Conservation (phyloP, 2,888 invertebrate species). For the Diarsia dahlii region DNA sequence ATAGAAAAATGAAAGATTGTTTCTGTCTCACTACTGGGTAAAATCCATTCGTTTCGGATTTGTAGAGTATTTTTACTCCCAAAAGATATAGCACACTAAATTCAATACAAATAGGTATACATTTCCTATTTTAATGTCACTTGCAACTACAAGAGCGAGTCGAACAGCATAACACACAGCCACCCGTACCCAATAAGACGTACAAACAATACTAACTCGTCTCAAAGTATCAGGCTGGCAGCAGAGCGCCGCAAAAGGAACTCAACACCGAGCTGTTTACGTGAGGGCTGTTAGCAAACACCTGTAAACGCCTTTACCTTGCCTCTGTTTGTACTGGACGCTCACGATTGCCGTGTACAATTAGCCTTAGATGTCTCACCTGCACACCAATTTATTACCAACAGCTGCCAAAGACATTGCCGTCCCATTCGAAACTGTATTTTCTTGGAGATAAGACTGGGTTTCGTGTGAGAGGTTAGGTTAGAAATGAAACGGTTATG, state of each 20-base stretch:
- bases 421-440: constrained; percentile 45
- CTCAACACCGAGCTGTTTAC: constrained; percentile 85
- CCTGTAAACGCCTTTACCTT: constrained; percentile 83
- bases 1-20: background rate
- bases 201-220: constrained; percentile 62
- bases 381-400: constrained; percentile 73
- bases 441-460: constrained; percentile 7
- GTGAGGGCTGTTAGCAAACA: constrained; percentile 88
- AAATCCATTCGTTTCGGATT: too few species aligned
- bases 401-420: constrained; percentile 20
- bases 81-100: background rate
- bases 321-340: constrained; percentile 84
- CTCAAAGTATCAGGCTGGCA: constrained; percentile 57
- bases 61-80: background rate
- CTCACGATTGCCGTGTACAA: constrained; percentile 86
- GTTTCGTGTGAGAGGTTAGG: background rate
- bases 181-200: constrained; percentile 39
- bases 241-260: constrained; percentile 76
- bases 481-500: constrained; percentile 49
- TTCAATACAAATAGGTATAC: background rate
- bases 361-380: constrained; percentile 85
- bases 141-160: background rate
- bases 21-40: too few species aligned
- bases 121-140: background rate
- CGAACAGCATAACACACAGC: constrained; percentile 7